Conservation (phyloP, 2,797 vertebrate species). For the Argyrosomus regius region DNA sequence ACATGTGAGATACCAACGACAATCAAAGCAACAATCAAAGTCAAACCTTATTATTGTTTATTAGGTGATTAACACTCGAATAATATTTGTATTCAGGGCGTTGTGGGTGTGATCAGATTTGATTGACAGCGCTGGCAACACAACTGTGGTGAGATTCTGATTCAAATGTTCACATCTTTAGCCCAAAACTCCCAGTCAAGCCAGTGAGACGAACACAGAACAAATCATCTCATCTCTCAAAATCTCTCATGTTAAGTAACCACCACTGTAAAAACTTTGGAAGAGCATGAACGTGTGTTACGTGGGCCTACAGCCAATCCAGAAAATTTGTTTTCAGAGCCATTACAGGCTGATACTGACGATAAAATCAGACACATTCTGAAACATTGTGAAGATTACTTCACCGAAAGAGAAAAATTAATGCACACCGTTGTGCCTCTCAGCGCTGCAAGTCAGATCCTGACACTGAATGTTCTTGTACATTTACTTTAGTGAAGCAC, state of each 20-base stretch:
- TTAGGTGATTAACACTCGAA: neutral
- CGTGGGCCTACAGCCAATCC: neutral
- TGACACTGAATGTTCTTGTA: conserved; percentile 3
- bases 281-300: neutral
- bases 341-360: neutral
- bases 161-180: neutral
- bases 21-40: neutral
- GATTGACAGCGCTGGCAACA: neutral
- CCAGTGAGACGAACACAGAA: too few species aligned
- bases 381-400: neutral
- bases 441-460: neutral
- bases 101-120: neutral
- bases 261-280: neutral
- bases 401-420: neutral
- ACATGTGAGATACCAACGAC: too few species aligned
- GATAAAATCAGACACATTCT: neutral
- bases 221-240: too few species aligned
- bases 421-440: neutral
- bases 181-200: too few species aligned
- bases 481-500: neutral
- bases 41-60: neutral
- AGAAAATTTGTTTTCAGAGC: neutral
- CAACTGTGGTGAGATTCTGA: neutral
- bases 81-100: neutral
- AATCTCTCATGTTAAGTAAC: too few species aligned